Evolutionary conservation across 2,888 invertebrate species (phyloP), one percentile per base, ranked within the genome.

Genomic region (Cremastinae sp.): DNA sequence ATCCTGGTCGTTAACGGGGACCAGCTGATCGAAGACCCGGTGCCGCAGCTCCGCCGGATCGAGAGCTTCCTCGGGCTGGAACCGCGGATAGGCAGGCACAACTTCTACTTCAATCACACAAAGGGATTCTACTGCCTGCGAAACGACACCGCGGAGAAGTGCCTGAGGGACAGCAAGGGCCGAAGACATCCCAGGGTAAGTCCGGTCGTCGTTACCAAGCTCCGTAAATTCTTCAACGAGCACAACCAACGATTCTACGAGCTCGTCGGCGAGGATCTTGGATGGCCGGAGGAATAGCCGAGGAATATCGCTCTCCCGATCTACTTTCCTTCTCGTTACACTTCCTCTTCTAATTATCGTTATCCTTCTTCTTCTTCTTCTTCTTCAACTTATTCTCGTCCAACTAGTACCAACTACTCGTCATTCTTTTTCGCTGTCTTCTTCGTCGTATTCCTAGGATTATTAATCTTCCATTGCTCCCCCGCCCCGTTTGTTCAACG

Each of bases 31-130:
- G 95, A 95, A 84, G 96, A 98, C 87, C 98, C 98, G 0, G 94
- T 97, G 62, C 94, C 95, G 0, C 97, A 97, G 90, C 90, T 98
- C 59, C 93, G 95, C 83, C 93, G 95, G 82, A 96, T 97, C 83
- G 98, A 98, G 90, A 92, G 93, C 75, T 98, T 98, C 89, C 93
- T 98, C 45, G 95, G 95, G 79, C 90, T 97, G 78, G 92, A 92
- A 72, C 91, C 92, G 78, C 91, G 92, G 59, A 94, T 96, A 80
- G 94, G 94, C 66, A 93, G 94, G 84, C 95, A 96, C 89, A 96
- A 97, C 90, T 97, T 99, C 90, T 97, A 98, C 91, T 99, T 97
- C 91, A 98, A 99, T 91, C 95, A 95, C 90, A 97, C 97, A 12
- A 97, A 98, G 90, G 97, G 98, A 75, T 97, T 99, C 91, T 98